Base-by-base conservation (phyloP, 2,888 invertebrate genomes). In the Lycaena phlaeas region DNA sequence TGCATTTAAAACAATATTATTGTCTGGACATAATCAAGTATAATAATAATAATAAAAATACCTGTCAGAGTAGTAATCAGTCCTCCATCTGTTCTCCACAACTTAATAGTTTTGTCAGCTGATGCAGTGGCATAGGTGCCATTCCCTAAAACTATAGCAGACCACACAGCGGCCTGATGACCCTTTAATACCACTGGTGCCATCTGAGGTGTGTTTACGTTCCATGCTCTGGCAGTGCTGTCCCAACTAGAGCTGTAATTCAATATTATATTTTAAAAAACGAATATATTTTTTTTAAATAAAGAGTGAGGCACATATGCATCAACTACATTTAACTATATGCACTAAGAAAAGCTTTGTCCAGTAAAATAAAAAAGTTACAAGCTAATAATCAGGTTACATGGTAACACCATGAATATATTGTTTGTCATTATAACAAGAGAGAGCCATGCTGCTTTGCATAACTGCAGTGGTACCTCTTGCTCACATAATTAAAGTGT, bases 211-310 rank as follows among this genome's bases (percentile, higher is more conserved):
- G 85, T 73, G 42, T 82, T 85, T 2, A 92, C 52, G 37, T 82
- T 84, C 97, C 98, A 98, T 34, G 95, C 81, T 59, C 92, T 91
- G 0, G 94, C 96, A 3, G 94, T 92, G 49, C 88, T 88, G 66
- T 98, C 98, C 97, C 98, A 98, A 34, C 97, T 97, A 28, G 96
- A 94, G 61, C 95, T 96, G 40, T 92, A 71, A 56, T 2, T n/a
- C 4, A 30, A 9, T n/a, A 3, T n/a, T 15, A 14, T 11, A 28
- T 27, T n/a, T n/a, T n/a, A n/a, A n/a, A 95, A 37, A 37, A 6
- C 14, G 4, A 12, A 14, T n/a, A 18, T 18, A 4, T 22, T 22
- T 22, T 2, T 22, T 22, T 2, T 7, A 7, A 22, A 4, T 22
- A n/a, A n/a, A n/a, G n/a, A n/a, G n/a, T n/a, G n/a, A n/a, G n/a